Evolutionary conservation across 2,113 vertebrate genomes (phyloP), one percentile per base, ranked within the genome.

Genomic region (Ceyx cyanopectus): DNA sequence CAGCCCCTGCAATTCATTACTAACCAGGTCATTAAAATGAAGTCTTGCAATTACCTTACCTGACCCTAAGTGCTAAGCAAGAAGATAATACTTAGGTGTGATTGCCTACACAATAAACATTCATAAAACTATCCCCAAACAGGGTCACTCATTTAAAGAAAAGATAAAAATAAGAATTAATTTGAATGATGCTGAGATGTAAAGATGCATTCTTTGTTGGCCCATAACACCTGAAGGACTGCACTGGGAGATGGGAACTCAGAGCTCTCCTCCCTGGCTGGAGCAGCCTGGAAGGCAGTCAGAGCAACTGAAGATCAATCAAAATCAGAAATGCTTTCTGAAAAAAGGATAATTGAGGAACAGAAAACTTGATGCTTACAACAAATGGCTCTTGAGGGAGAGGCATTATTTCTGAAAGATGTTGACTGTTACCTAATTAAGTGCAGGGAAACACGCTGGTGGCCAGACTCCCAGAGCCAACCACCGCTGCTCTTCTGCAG

Each of bases 11-110:
- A 48, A 68, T 45, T 95, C 72, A 74, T 96, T 94, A 95, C 80
- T 82, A 97, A 81, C 84, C 87, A 62, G 21, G 60, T 67, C 88
- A 79, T 90, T 92, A 93, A 96, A 93, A 72, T 81, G 46, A 88
- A 95, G 82, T 90, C 94, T 91, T 73, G 86, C 51, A 90, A 73
- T 94, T 92, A 88, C 92, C 70, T 72, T 50, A 89, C 63, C 54
- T 88, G 84, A 96, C 93, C 92, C 76, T 27, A 72, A 76, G 50
- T 76, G 76, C 61, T 43, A 53, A 62, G 84, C 72, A 58, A 51
- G 77, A 82, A 79, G 80, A 29, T 12, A 53, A 43, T 14, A 37
- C 40, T 68, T 34, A 87, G 54, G 92, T 70, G 74, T 92, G 70
- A 89, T 84, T 61, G 43, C 32, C 80, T 70, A 45, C 85, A 70